Evolutionary conservation across 1,140 invertebrate genomes (phyloP), one percentile per base, ranked within the genome.

Genomic region (Galleria mellonella): DNA sequence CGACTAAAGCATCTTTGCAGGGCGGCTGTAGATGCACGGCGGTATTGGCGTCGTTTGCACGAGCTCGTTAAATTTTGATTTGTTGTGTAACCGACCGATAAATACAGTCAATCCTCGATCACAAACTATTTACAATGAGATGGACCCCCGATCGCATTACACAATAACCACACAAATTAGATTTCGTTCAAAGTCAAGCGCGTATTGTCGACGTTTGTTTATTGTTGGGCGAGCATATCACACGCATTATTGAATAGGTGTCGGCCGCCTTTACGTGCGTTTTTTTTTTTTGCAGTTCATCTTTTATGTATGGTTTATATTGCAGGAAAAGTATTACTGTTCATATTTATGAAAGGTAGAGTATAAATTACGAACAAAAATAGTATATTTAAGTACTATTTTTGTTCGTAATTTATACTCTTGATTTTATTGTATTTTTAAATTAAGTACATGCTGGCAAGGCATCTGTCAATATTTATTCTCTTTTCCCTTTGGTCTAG

Each of bases 101-200:
- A 78, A 81, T 81, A 66, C 64, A 50, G 47, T 32, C 49, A 62
- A 76, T 79, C 54, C 62, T 55, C 46, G 55, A 61, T 40, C 60
- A 72, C 72, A 70, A 62, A 47, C 31, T 50, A 39, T 36, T 40
- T 47, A 53, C 49, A 59, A 72, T 67, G 60, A 60, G 51, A 54
- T 51, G 66, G 62, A 47, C 45, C 42, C 54, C 60, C 45, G 70
- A 72, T 79, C 70, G 55, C 63, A 71, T 81, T 81, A 75, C 76
- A 84, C 78, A 84, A 83, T 83, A 79, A 81, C 70, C 66, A 60
- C 66, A 77, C 74, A 84, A 83, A 84, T 84, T 84, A 84, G 78
- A 84, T 84, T 84, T 73, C 71, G 68, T 71, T 71, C 66, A 71
- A 79, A 84, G 81, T 84, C 78, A 83, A 79, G 64, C 69, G 57